Evolutionary conservation across 2,888 invertebrate genomes (phyloP), one percentile per base, ranked within the genome.

Genomic region (Clivina fossor): DNA sequence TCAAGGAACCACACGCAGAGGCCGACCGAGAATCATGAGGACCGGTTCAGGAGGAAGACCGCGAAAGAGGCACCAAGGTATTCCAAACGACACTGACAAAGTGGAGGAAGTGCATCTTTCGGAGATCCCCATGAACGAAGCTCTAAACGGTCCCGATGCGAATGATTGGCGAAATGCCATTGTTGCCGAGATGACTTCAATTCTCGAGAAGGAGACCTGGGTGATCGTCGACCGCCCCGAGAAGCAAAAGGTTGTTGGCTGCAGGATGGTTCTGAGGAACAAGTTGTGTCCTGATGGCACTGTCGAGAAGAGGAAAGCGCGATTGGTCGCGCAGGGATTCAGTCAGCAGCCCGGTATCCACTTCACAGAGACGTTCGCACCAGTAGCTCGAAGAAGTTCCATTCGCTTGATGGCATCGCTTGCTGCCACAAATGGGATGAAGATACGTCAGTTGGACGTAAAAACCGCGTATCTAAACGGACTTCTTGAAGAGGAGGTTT

Each of bases 401-500:
- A 57, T 66, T 28, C 56, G 65, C 35, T 18, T 63, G 2, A 9
- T 65, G 20, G 40, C 61, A 26, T 61, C 63, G 3, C 24, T 64
- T 4, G 61, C 63, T 15, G 61, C 58, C 18, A 46, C 57, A 43
- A 24, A 57, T 5, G 44, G 48, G 7, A 57, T 64, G 57, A 26
- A 56, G 11, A 55, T 66, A 1, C 16, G 57, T 38, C 64, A 67
- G 13, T n/a, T n/a, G n/a, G n/a, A 66, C 8, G 7, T 40, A n/a
- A 2, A 48, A 30, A 0, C 72, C 15, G 4, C 60, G 53, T 44
- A 16, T 57, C 0, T 63, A 55, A 0, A 68, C 69, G 0, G 69
- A 63, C 30, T 71, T 70, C 8, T 58, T 56, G 0, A 69, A 60
- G 46, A 78, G 78, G 2, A 13, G 11, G 43, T 32, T 18, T n/a